Evolutionary conservation across 2,888 invertebrate genomes (phyloP), one percentile per base, ranked within the genome.

Genomic region (Torymus aiolomorphi): DNA sequence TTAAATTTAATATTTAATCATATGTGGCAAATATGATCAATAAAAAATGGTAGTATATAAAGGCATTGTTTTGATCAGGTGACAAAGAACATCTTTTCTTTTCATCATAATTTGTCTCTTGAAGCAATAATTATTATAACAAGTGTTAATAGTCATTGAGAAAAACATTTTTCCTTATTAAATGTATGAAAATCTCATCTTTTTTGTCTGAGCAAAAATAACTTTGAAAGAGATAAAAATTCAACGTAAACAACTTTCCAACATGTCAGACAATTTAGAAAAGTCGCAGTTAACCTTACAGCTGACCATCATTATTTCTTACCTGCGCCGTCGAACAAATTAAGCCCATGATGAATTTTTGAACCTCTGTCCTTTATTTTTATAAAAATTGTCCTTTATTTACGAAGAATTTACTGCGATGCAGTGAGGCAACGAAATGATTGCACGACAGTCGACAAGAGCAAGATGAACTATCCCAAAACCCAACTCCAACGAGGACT

Each of bases 301-400:
- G 20, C 24, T 67, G 52, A 51, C 54, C 2, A 16, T 13, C 42
- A 72, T 49, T 59, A 16, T 31, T 49, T 63, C 75, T 18, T 71
- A 89, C 89, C 89, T 89, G 89, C 75, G 89, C 88, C 62, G 89
- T 86, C 2, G 89, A 89, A 71, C 89, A 89, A 74, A 86, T 81
- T 51, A 89, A 85, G 83, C 89, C 89, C 89, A 89, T 89, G 80
- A 24, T 72, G 73, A 65, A 31, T 66, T 56, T 62, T 71, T 12
- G 69, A 13, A 49, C 51, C 8, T 14, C 14, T 10, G 18, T 31
- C 13, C 57, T 62, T 54, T 24, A 52, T 18, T 67, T 62, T 20
- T 63, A 3, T 12, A 54, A 71, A 65, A 51, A n/a, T 42, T n/a
- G 51, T n/a, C 14, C 10, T 24, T 71, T 57, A 14, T 18, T 5